These are phyloP conservation scores for Podiceps cristatus DNA, from an alignment of 2,113 vertebrate species.

Conservation along the genomic window DNA sequence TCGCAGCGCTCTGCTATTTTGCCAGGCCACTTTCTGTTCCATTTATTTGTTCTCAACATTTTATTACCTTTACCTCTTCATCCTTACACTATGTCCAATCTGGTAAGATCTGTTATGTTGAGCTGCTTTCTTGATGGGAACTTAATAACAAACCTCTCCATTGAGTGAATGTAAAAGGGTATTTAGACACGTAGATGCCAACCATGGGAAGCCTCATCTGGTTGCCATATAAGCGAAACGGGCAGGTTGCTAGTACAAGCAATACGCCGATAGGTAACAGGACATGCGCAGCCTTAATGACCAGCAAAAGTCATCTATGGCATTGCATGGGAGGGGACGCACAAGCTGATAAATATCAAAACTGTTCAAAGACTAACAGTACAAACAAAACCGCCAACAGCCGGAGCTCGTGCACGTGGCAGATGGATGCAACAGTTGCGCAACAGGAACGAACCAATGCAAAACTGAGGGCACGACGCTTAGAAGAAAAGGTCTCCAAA, in stretches of 20 bases:
- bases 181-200: too few relatives aligned
- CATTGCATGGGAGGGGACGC: neutral
- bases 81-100: neutral
- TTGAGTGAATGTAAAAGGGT: neutral
- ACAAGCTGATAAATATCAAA: neutral
- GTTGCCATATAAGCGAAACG: rapidly evolving
- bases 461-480: neutral
- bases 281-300: neutral
- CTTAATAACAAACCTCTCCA: neutral
- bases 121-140: neutral
- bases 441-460: neutral
- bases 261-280: neutral
- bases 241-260: neutral
- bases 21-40: neutral
- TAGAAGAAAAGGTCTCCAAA: neutral
- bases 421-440: neutral
- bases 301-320: neutral
- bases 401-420: neutral
- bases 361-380: neutral
- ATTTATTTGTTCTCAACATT: neutral
- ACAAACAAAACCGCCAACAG: neutral
- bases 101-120: neutral
- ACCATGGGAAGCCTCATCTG: neutral
- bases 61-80: neutral
- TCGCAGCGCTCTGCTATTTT: rapidly evolving